Base-by-base conservation (phyloP, 2,888 invertebrate species). In the Netelia melanura region DNA sequence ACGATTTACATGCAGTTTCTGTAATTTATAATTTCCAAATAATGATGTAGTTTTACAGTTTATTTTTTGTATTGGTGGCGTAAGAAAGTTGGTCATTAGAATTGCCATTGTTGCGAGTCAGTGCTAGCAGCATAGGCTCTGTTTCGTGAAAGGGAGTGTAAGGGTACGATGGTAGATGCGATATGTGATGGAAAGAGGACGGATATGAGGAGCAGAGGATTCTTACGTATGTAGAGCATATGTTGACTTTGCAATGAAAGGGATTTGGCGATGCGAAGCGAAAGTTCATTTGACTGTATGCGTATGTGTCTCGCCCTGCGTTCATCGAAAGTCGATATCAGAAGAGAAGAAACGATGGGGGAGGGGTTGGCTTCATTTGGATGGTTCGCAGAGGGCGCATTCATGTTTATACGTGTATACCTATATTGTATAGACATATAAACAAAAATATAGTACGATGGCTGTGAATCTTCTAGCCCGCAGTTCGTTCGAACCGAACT, bases 211-310 rank as follows among this genome's bases (percentile, higher is more conserved):
- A 43, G 72, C 48, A 65, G 17, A 21, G 6, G 58, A n/a, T 52
- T n/a, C n/a, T 30, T 30, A 30, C 30, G 25, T 65, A 67, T 44
- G 58, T 75, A 30, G 30, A 30, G 81, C 80, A 65, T 75, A 84
- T 82, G 56, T 77, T 82, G 83, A 70, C 72, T 81, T 65, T 79
- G 17, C 76, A 75, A 80, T 86, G 83, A 70, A 78, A 78, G 62
- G 78, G 70, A n/a, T 70, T 78, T 23, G 10, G 48, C 67, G 62
- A 61, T 62, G 54, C 44, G 70, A 81, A 56, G 61, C 30, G 68
- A 74, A 64, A 48, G 30, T 78, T 68, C 61, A 68, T 68, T 71
- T 70, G 74, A 79, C 54, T 75, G 23, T 48, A 21, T 72, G 38
- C 64, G 30, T 30, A 30, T 30, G 30, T 52, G 43, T 71, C 54